A percentile compares a stretch with the other conserved stretches of the same genome.
These are phyloP conservation scores for Sceliomorpha sp. DNA, from an alignment of 2,888 invertebrate species.

Conservation along the genomic window DNA sequence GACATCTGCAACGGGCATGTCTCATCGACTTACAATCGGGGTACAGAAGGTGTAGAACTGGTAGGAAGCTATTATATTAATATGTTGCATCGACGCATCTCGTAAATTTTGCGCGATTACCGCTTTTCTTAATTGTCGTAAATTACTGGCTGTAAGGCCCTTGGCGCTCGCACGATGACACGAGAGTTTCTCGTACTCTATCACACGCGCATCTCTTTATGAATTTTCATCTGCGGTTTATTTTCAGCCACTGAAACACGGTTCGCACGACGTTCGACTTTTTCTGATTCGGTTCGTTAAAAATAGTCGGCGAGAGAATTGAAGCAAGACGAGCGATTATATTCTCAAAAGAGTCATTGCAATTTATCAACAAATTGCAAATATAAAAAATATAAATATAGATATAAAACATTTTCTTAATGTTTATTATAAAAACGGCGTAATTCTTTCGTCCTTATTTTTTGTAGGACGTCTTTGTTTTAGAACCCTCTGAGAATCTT, in stretches of 20 bases:
- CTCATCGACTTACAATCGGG: no score
- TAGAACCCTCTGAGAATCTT: slow-evolving; percentile 60
- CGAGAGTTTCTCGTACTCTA: slow-evolving; percentile 31
- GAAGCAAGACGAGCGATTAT: no score
- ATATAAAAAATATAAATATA: slow-evolving; percentile 10
- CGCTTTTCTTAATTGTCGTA: slow-evolving; percentile 79
- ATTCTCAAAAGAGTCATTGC: no score
- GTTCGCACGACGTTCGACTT: not conserved
- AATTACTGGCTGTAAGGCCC: slow-evolving; percentile 55
- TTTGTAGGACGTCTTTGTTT: slow-evolving; percentile 60
- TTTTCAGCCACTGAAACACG: slow-evolving; percentile 17
- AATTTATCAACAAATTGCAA: no score
- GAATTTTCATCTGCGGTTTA: slow-evolving; percentile 27
- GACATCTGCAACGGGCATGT: no score
- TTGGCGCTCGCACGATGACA: slow-evolving; percentile 49
- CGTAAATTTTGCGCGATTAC: slow-evolving; percentile 78
- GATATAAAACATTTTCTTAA: slow-evolving; percentile 18
- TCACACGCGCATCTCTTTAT: slow-evolving; percentile 41
- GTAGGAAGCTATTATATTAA: slow-evolving; percentile 80
- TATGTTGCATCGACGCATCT: slow-evolving; percentile 79
- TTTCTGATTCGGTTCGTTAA: no score
- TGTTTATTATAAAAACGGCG: slow-evolving; percentile 33
- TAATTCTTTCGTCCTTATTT: slow-evolving; percentile 26
- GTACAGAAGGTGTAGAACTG: no score
- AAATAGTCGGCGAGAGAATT: no score